phyloP scores from a whole-genome alignment of 1,140 invertebrate species.

The Temnothorax longispinosus region DNA sequence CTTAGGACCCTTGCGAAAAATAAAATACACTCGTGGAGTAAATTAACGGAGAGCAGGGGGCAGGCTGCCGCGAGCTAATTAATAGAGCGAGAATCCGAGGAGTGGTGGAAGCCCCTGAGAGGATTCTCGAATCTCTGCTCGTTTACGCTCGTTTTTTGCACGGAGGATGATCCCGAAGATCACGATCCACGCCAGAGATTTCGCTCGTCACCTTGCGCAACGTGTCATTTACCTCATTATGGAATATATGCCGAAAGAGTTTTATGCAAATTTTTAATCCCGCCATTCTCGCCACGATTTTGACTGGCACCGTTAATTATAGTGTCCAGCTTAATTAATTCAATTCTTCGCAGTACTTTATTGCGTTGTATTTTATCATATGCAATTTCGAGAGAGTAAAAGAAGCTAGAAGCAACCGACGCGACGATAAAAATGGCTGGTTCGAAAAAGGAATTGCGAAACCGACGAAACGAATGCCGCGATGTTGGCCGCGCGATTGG shows the following conservation, averaged over 20 bases:
- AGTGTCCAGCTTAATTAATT: slow-evolving; percentile 60
- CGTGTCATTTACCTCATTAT: slow-evolving; percentile 58
- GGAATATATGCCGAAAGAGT: slow-evolving; percentile 6
- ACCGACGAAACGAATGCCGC: slow-evolving; percentile 60
- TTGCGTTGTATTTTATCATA: not conserved
- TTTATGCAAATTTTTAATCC: slow-evolving; percentile 46
- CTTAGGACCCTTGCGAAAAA: slow-evolving; percentile 71
- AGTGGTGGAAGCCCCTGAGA: slow-evolving; percentile 1
- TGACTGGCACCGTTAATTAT: slow-evolving; percentile 35
- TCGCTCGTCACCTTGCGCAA: slow-evolving; percentile 65
- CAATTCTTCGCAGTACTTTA: not conserved
- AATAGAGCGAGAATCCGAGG: slow-evolving; percentile 66
- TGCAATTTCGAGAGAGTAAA: not conserved
- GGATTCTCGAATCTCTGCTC: slow-evolving; percentile 58
- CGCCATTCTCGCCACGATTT: not conserved
- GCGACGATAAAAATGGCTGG: slow-evolving; percentile 70
- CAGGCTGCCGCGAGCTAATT: slow-evolving; percentile 71
- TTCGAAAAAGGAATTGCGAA: slow-evolving; percentile 74
- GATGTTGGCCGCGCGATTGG: slow-evolving; percentile 74
- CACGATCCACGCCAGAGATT: slow-evolving; percentile 53
- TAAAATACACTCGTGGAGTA: slow-evolving; percentile 77
- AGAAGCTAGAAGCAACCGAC: slow-evolving; percentile 44
- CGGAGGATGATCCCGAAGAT: slow-evolving; percentile 56
- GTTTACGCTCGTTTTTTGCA: slow-evolving; percentile 72
- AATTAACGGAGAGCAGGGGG: slow-evolving; percentile 73